These are phyloP conservation scores for Chionodraco myersi DNA, from an alignment of 2,113 vertebrate genomes.

Conservation along the genomic window DNA sequence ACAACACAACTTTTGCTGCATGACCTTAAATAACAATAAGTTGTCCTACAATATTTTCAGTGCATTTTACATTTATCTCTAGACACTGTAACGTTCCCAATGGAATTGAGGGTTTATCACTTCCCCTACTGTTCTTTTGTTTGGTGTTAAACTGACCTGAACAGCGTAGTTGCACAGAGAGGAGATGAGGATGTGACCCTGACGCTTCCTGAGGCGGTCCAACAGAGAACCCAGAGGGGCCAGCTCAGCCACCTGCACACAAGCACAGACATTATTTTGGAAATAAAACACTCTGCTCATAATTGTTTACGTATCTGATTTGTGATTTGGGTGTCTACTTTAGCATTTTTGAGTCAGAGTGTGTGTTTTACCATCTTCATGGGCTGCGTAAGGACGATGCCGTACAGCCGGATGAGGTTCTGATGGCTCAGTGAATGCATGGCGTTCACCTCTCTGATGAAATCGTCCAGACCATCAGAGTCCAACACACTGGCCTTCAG, in stretches of 20 bases:
- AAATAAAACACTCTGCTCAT: not conserved
- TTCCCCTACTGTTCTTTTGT: not conserved
- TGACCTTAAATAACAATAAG: too few species aligned
- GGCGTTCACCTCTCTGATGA: conserved; percentile 97
- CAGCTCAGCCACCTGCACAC: conserved; percentile 91
- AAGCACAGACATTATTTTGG: not conserved
- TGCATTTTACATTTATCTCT: not conserved
- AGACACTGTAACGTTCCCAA: not conserved
- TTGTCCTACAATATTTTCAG: too few species aligned
- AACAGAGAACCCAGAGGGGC: conserved; percentile 93
- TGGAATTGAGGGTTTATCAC: not conserved
- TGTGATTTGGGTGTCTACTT: not conserved
- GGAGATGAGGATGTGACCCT: conserved; percentile 95
- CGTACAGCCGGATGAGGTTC: conserved; percentile 96
- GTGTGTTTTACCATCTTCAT: conserved; percentile 95
- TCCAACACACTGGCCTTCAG: conserved; percentile 93
- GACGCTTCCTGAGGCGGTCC: conserved; percentile 95
- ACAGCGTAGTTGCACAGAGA: conserved; percentile 94
- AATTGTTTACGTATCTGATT: not conserved
- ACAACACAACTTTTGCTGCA: too few species aligned
- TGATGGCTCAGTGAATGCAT: conserved; percentile 97
- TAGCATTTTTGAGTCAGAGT: not conserved
- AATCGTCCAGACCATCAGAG: conserved; percentile 94
- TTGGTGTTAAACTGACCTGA: conserved; percentile 82
- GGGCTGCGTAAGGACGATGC: conserved; percentile 95